Evolutionary conservation across 2,888 invertebrate genomes (phyloP), one percentile per base, ranked within the genome.

Genomic region (Allophyes oxyacanthae): DNA sequence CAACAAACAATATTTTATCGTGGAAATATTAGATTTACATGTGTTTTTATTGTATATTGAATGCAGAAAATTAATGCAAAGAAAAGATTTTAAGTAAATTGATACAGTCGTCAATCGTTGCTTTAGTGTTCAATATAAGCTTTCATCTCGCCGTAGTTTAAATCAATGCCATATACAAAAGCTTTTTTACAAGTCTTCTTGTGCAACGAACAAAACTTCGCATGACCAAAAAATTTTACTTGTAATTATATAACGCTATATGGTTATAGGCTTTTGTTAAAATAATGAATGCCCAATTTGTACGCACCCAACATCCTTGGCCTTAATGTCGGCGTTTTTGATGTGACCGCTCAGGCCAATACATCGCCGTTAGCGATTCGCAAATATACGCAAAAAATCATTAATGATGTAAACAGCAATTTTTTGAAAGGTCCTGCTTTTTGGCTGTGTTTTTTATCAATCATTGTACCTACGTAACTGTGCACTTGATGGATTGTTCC

Each of bases 271-370:
- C 84, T 90, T 90, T 89, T 90, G 86, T 87, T 86, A 85, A 86
- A 82, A 86, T 87, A 87, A 88, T 86, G 88, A 89, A 87, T 83
- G 84, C 82, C 85, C 85, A 88, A 89, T 88, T 87, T 86, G 85
- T 86, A 81, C 73, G 77, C 77, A 85, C 77, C 73, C 77, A 84
- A 76, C 64, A 87, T 87, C 90, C 88, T 89, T 89, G 90, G 84
- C 89, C 86, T 88, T 88, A 90, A 89, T 89, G 87, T 77, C 87
- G 85, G 88, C 71, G 70, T 78, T 85, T 91, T 90, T 88, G 89
- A 88, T 84, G 87, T 82, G 82, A 80, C 79, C 79, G 79, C 76
- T 74, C 67, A 64, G 68, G 63, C 74, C 74, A 75, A 71, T 77
- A 68, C 76, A 73, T 68, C 70, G 86, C 86, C 82, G 85, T 90